These are phyloP conservation scores for Patella caerulea DNA, from an alignment of 2,888 invertebrate genomes.

Conservation along the genomic window DNA sequence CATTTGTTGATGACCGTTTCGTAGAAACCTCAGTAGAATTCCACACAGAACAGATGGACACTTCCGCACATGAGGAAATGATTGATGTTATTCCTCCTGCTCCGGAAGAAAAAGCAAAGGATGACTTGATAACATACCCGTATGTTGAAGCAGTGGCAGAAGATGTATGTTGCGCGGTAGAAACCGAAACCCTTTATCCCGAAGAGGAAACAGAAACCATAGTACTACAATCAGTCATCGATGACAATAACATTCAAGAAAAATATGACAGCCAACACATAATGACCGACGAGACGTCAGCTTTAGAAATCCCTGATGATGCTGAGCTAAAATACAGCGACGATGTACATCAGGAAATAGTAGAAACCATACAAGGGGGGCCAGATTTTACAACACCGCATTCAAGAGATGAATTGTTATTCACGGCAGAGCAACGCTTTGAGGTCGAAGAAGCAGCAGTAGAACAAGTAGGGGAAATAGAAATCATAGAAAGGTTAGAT, in stretches of 20 bases:
- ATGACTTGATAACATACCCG: not conserved
- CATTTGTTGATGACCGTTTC: too few species aligned
- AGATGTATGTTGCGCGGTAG: slow-evolving; percentile 9
- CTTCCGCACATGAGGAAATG: too few species aligned
- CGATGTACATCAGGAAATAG: slow-evolving; percentile 15
- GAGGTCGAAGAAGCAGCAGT: slow-evolving; percentile 34
- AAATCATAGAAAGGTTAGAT: slow-evolving; percentile 34
- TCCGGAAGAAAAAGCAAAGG: slow-evolving; percentile 24
- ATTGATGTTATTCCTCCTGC: slow-evolving; percentile 19
- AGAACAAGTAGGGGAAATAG: slow-evolving; percentile 36
- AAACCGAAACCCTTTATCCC: too few species aligned
- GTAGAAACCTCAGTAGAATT: too few species aligned
- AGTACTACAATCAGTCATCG: too few species aligned
- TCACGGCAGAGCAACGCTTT: slow-evolving; percentile 2
- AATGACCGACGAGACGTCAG: too few species aligned
- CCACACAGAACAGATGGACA: too few species aligned
- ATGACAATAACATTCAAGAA: too few species aligned
- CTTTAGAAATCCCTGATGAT: not conserved
- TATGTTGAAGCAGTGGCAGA: slow-evolving; percentile 31
- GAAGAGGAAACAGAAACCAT: too few species aligned
- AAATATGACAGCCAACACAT: too few species aligned
- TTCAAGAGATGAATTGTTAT: not conserved
- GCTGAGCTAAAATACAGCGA: slow-evolving; percentile 10
- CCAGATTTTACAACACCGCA: slow-evolving; percentile 5
- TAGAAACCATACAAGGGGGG: slow-evolving; percentile 11